These are phyloP conservation scores for Myodes glareolus DNA, from an alignment of 2,113 vertebrate genomes.

Conservation along the genomic window DNA sequence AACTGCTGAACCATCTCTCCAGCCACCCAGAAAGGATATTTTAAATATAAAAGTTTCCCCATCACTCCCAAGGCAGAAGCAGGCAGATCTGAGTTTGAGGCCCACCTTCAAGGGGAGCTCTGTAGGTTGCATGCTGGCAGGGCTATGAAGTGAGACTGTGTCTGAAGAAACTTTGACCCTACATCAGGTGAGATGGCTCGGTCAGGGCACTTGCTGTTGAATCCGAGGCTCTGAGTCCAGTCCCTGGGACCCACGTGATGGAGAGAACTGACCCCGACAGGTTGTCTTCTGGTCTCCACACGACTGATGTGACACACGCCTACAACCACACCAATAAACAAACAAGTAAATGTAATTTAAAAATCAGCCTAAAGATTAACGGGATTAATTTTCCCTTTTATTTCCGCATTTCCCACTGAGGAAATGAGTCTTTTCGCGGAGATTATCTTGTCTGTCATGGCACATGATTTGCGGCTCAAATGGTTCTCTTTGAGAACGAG, in stretches of 20 bases:
- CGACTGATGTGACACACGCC: too few relatives aligned
- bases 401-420: not conserved
- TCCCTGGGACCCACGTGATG: not conserved
- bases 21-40: not conserved
- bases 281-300: not conserved
- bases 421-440: not conserved
- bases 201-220: not conserved
- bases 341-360: not conserved
- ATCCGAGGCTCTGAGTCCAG: not conserved
- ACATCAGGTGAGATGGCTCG: not conserved
- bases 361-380: not conserved
- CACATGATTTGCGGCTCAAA: not conserved
- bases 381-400: not conserved
- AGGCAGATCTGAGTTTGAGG: not conserved
- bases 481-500: not conserved
- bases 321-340: not conserved
- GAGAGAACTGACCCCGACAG: not conserved
- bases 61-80: not conserved
- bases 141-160: not conserved
- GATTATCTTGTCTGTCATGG: not conserved
- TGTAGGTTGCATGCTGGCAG: not conserved
- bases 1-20: not conserved
- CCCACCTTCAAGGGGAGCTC: not conserved
- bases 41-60: not conserved
- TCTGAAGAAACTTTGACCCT: not conserved